phyloP scores from a whole-genome alignment of 2,888 invertebrate species.

The Bimastos eiseni region DNA sequence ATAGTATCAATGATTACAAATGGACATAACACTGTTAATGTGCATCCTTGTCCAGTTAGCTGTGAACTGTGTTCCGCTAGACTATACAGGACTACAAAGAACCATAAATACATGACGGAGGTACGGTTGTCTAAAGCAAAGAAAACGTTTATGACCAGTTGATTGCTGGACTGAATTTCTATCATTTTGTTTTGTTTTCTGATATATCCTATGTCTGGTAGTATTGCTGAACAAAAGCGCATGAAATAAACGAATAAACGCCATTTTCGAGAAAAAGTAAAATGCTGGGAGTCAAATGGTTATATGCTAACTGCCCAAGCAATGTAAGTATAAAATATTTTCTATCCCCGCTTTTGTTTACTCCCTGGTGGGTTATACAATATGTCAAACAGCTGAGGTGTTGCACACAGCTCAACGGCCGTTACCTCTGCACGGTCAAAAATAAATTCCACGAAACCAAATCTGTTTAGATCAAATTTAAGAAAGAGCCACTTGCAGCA shows the following conservation, averaged over 20 bases:
- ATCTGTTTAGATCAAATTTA: not conserved
- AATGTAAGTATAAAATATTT: not conserved
- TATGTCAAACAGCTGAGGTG: conserved; percentile 13
- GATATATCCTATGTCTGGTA: not conserved
- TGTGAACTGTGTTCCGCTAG: not conserved
- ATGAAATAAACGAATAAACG: not conserved
- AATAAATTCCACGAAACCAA: not conserved
- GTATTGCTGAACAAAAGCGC: not conserved
- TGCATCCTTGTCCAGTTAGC: not conserved
- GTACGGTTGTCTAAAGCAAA: not conserved
- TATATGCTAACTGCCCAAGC: not conserved
- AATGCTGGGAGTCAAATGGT: not conserved
- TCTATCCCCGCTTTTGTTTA: not conserved
- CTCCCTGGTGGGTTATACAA: not conserved
- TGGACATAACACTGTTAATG: no score
- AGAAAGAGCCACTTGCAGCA: not conserved
- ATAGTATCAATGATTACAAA: no score
- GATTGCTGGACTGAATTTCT: not conserved
- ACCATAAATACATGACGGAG: not conserved
- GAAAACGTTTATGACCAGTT: not conserved
- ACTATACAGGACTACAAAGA: not conserved
- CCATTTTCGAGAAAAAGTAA: not conserved
- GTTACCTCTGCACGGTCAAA: not conserved
- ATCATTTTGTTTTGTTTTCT: no score
- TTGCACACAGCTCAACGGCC: not conserved